Evolutionary conservation across 2,888 invertebrate genomes (phyloP).

Genomic region (Dicranocentrus wangi): DNA sequence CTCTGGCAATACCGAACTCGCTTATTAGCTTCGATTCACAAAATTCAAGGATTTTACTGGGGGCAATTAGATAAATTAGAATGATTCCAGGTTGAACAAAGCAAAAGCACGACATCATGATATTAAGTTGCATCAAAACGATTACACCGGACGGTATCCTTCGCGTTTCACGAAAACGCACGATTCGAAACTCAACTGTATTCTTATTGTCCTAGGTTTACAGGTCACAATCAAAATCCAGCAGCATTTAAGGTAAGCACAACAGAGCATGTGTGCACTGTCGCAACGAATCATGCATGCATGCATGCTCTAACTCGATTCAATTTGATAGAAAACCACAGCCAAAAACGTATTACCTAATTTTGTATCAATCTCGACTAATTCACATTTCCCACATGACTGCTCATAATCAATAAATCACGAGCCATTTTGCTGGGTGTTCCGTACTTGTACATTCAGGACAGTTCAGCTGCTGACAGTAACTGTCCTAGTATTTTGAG

Average conservation of each 20-base stretch:
- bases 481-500: neutral
- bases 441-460: too few species aligned
- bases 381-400: conserved; percentile 43
- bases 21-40: too few species aligned
- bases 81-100: too few species aligned
- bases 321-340: conserved; percentile 46
- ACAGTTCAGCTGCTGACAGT: conserved; percentile 5
- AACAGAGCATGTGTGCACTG: neutral
- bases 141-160: too few species aligned
- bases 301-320: neutral
- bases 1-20: too few species aligned
- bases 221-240: conserved; percentile 1
- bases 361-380: conserved; percentile 8
- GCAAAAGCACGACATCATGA: too few species aligned
- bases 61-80: conserved; percentile 6
- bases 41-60: too few species aligned
- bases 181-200: neutral
- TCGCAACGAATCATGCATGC: neutral
- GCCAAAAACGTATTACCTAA: conserved; percentile 35
- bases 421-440: conserved; percentile 7
- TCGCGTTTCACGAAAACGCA: too few species aligned
- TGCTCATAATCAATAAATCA: conserved; percentile 44
- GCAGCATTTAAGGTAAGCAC: neutral
- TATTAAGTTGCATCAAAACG: too few species aligned
- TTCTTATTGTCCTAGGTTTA: conserved; percentile 41